Evolutionary conservation across 2,113 vertebrate genomes (phyloP).

Genomic region (Plectropomus leopardus): DNA sequence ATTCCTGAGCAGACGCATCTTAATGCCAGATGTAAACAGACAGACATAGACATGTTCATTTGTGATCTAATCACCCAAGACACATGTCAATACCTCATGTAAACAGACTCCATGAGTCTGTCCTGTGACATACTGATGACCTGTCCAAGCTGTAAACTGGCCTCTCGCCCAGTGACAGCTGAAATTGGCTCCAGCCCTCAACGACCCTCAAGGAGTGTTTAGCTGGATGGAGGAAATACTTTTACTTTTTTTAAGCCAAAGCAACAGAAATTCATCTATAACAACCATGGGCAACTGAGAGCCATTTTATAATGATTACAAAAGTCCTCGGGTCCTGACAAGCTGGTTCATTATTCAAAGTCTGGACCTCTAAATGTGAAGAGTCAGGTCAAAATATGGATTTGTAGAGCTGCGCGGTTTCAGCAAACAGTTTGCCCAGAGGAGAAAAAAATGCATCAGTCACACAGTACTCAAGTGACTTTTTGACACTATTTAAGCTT

Average conservation of each 20-base stretch:
- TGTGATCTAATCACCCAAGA: no score
- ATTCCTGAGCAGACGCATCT: no score
- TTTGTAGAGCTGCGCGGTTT: background rate
- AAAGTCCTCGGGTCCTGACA: background rate
- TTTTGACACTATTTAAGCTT: background rate
- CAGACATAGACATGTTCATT: no score
- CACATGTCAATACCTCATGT: no score
- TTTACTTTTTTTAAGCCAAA: background rate
- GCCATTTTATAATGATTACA: slow-evolving; percentile 2
- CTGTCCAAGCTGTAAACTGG: background rate
- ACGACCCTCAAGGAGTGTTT: background rate
- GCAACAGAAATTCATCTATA: background rate
- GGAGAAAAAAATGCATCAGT: background rate
- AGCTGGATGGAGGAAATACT: background rate
- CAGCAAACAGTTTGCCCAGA: background rate
- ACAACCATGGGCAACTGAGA: background rate
- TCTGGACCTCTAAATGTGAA: no score
- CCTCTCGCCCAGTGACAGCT: background rate
- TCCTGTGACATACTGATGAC: background rate
- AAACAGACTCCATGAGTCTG: background rate
- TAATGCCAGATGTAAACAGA: no score
- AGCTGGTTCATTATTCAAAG: no score
- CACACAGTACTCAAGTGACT: background rate
- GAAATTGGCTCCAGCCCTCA: background rate
- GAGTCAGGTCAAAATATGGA: background rate